These are phyloP conservation scores for Catocala nupta DNA, from an alignment of 2,888 invertebrate genomes.

Conservation along the genomic window DNA sequence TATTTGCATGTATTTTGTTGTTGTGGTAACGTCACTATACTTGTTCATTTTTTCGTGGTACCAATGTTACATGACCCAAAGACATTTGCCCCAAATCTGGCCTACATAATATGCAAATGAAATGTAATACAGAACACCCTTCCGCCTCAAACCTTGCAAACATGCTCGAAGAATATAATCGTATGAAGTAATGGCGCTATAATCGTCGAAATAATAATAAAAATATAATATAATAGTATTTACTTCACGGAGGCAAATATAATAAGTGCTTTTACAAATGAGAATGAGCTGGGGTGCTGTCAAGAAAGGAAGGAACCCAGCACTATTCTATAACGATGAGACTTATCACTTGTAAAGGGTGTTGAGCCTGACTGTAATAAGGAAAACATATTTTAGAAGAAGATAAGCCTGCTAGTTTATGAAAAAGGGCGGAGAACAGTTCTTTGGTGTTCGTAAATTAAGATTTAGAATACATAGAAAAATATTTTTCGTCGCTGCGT, in stretches of 20 bases:
- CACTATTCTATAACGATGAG: neutral
- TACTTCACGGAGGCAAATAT: neutral
- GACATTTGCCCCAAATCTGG: neutral
- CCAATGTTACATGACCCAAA: neutral
- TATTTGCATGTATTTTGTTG: neutral
- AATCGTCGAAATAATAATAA: conserved; percentile 3
- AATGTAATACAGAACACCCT: neutral
- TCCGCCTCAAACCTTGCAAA: neutral
- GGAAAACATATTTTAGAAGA: too few relatives aligned
- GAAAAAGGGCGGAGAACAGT: too few relatives aligned
- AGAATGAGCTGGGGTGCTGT: too few relatives aligned
- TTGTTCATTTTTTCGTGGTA: neutral
- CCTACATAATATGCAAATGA: neutral
- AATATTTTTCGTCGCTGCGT: too few relatives aligned
- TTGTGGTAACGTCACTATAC: neutral
- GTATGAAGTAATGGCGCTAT: conserved; percentile 1
- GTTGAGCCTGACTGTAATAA: too few relatives aligned
- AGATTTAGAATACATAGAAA: too few relatives aligned
- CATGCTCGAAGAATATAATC: conserved; percentile 1
- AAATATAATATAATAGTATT: conserved; percentile 8
- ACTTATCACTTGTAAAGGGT: too few relatives aligned
- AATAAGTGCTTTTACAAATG: neutral
- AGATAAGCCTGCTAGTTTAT: too few relatives aligned
- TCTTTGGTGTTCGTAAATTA: too few relatives aligned
- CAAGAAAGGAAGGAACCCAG: neutral